Evolutionary conservation across 2,888 invertebrate genomes (phyloP).

Genomic region (Sclerodermus sp.): DNA sequence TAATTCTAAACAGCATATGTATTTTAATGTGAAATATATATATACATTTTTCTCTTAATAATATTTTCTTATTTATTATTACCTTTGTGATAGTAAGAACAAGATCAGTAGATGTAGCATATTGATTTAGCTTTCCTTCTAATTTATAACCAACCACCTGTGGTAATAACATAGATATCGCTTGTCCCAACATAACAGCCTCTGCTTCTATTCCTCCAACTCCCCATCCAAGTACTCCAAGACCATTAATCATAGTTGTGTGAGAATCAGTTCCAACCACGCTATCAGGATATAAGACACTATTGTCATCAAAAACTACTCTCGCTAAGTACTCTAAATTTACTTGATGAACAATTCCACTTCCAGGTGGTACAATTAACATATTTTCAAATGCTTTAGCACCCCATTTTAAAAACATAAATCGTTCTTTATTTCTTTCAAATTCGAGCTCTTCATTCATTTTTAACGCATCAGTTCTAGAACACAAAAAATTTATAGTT

Average conservation of each 20-base stretch:
- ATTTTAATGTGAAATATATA: background rate
- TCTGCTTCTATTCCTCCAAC: constrained; percentile 98
- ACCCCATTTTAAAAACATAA: constrained; percentile 98
- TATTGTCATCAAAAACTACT: constrained; percentile 78
- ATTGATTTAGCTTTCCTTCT: constrained; percentile 75
- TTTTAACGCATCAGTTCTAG: constrained; percentile 80
- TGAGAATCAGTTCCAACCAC: constrained; percentile 98
- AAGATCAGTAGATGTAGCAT: constrained; percentile 94
- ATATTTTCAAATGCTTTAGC: constrained; percentile 94
- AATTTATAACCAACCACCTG: constrained; percentile 94
- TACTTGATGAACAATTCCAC: constrained; percentile 98
- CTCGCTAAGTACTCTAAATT: constrained; percentile 92
- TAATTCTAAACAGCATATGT: background rate
- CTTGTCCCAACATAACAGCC: constrained; percentile 97
- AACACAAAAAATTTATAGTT: constrained; percentile 4
- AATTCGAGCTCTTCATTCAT: constrained; percentile 96
- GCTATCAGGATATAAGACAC: constrained; percentile 81
- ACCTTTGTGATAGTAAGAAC: constrained; percentile 97
- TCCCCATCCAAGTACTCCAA: constrained; percentile 97
- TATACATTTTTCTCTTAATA: background rate
- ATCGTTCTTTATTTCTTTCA: constrained; percentile 92
- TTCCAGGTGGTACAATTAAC: constrained; percentile 96
- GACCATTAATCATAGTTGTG: constrained; percentile 98
- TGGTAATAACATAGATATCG: constrained; percentile 95
- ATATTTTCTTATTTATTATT: constrained; percentile 21